Conservation (phyloP, 2,888 invertebrate genomes). For the Himalopsyche tibetana region DNA sequence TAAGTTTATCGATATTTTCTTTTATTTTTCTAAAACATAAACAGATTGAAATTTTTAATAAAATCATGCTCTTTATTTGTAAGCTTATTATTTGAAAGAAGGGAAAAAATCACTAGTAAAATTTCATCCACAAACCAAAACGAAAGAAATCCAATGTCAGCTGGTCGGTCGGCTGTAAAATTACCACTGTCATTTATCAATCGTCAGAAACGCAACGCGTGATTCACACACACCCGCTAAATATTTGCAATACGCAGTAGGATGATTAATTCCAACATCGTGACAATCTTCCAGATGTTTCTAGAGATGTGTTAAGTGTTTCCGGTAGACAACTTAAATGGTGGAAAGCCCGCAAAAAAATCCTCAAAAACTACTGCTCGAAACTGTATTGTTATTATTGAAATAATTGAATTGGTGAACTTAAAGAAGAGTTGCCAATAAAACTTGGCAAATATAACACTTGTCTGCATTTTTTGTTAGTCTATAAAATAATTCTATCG, state of each 20-base stretch:
- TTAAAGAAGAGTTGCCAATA: not conserved
- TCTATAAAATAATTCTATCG: slow-evolving; percentile 7
- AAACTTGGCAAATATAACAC: not conserved
- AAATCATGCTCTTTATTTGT: too few relatives aligned
- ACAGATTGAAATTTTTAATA: too few relatives aligned
- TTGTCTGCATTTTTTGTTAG: slow-evolving; percentile 19
- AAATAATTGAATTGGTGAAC: not conserved
- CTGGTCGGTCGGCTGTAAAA: not conserved
- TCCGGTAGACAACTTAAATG: not conserved
- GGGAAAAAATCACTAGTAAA: too few relatives aligned
- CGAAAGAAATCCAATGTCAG: not conserved
- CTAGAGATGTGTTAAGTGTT: not conserved
- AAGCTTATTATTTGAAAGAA: too few relatives aligned
- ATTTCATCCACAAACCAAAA: not conserved
- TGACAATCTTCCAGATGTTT: slow-evolving; percentile 24
- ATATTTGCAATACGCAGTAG: not conserved
- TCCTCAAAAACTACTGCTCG: not conserved
- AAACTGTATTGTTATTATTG: slow-evolving; percentile 23
- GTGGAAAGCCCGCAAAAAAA: not conserved
- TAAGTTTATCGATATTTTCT: too few relatives aligned
- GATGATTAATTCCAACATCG: not conserved
- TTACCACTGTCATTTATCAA: not conserved
- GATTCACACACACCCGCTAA: not conserved
- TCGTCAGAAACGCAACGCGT: not conserved
- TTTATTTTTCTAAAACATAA: too few relatives aligned